Conservation (phyloP, 2,888 invertebrate genomes). For the Xylophagus ater region DNA sequence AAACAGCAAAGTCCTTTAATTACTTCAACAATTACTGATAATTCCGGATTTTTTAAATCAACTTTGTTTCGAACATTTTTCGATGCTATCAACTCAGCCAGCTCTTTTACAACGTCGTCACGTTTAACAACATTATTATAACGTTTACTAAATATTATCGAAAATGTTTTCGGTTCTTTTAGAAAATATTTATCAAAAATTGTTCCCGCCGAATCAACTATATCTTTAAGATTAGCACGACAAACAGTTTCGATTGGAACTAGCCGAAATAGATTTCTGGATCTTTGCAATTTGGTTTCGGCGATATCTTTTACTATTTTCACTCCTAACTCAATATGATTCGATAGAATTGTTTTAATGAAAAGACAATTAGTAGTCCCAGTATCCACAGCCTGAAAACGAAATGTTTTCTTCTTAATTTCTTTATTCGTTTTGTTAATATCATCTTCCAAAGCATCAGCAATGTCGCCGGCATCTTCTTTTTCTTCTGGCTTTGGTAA, state of each 20-base stretch:
- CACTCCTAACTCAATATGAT: slow-evolving; percentile 61
- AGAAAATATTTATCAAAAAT: slow-evolving; percentile 66
- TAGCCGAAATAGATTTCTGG: slow-evolving; percentile 65
- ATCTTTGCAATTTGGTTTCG: slow-evolving; percentile 55
- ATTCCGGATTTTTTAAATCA: slow-evolving; percentile 63
- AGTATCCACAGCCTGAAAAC: slow-evolving; percentile 66
- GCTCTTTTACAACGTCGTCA: slow-evolving; percentile 57
- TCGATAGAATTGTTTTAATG: slow-evolving; percentile 63
- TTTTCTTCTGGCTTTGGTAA: too few relatives aligned
- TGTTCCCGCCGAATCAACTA: slow-evolving; percentile 51
- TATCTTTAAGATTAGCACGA: slow-evolving; percentile 66
- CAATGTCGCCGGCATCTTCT: slow-evolving; percentile 31
- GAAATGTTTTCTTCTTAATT: slow-evolving; percentile 42
- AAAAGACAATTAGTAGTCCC: slow-evolving; percentile 78
- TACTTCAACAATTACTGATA: slow-evolving; percentile 73
- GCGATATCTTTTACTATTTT: slow-evolving; percentile 63
- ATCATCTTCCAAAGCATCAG: slow-evolving; percentile 27
- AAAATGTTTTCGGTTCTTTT: slow-evolving; percentile 58
- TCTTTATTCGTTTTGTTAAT: slow-evolving; percentile 41
- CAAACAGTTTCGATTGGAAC: slow-evolving; percentile 74
- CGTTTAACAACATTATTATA: slow-evolving; percentile 63
- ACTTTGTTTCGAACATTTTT: slow-evolving; percentile 65
- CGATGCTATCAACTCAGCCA: slow-evolving; percentile 59
- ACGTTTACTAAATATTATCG: slow-evolving; percentile 66
- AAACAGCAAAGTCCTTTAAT: slow-evolving; percentile 70